Evolutionary conservation across 1,140 invertebrate species (phyloP).

Genomic region (Drosophila arawakana): DNA sequence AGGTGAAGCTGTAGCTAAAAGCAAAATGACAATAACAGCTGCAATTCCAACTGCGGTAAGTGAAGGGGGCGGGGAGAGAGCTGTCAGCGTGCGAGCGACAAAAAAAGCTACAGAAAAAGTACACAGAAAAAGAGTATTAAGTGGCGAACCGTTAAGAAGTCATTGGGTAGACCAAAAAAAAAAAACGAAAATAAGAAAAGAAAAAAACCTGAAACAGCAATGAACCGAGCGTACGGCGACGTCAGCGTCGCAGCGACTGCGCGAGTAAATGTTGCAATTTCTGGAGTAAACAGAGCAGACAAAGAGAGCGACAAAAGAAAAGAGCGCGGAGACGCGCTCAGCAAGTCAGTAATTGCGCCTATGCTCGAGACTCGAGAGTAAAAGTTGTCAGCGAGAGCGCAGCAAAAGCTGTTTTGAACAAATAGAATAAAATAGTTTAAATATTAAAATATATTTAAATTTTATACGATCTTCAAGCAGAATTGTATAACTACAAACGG

Average conservation of each 20-base stretch:
- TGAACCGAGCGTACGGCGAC: slow-evolving; percentile 22
- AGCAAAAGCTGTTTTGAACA: slow-evolving; percentile 63
- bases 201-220: slow-evolving; percentile 54
- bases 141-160: slow-evolving; percentile 80
- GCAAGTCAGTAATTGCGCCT: slow-evolving; percentile 35
- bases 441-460: slow-evolving; percentile 13
- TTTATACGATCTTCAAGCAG: background rate
- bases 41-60: slow-evolving; percentile 39
- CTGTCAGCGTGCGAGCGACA: slow-evolving; percentile 45
- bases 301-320: slow-evolving; percentile 29
- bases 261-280: slow-evolving; percentile 61
- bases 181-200: slow-evolving; percentile 35
- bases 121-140: slow-evolving; percentile 67
- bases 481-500: slow-evolving; percentile 10
- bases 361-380: slow-evolving; percentile 63
- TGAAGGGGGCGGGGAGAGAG: background rate
- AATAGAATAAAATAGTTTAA: slow-evolving; percentile 18
- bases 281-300: slow-evolving; percentile 69
- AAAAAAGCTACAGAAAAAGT: slow-evolving; percentile 39
- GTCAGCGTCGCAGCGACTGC: slow-evolving; percentile 29
- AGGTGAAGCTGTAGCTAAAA: slow-evolving; percentile 66
- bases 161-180: slow-evolving; percentile 63
- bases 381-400: slow-evolving; percentile 59
- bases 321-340: background rate
- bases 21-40: slow-evolving; percentile 82